Evolutionary conservation across 1,140 invertebrate species (phyloP), one percentile per base, ranked within the genome.

Genomic region (Brachionus calyciflorus): DNA sequence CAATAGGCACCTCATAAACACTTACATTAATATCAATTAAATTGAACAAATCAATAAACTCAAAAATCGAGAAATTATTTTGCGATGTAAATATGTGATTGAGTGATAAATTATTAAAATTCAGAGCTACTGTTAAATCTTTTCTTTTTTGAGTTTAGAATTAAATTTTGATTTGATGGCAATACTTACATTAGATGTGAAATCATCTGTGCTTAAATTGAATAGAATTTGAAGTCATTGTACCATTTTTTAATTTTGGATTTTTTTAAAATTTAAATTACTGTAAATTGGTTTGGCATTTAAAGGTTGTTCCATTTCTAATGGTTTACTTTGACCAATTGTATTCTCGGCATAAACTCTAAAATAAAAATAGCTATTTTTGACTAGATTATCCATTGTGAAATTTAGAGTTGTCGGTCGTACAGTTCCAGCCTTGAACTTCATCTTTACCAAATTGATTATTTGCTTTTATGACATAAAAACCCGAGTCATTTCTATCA

Each of bases 301-400:
- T 26, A 84, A 65, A 0, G 80, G 40, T 17, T 79, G 91, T 79
- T 91, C 90, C n/a, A 91, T 89, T 78, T 89, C 85, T 77, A 91
- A 91, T 0, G 92, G 90, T 79, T 88, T 86, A 80, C 92, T 93
- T 49, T 93, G 86, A 0, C 93, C 93, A 79, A 93, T 94, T 0
- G 91, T 91, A 85, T 93, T 96, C 84, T 96, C 93, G 3, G 93
- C 93, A 86, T 93, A 94, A 0, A 96, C 90, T 49, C 93, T 88
- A 86, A 96, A 96, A 82, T 90, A 89, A 84, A 96, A 96, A 81
- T 94, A 91, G 14, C 91, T 94, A 9, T 91, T 91, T 85, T 93
- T 90, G 82, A 94, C 93, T 24, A 94, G 84, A 76, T 44, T 26
- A 30, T 65, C 49, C 26, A 46, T 48, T n/a, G 73, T 76, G 40